Conservation (phyloP, 1,140 invertebrate genomes). For the Drosophila pseudoobscura region DNA sequence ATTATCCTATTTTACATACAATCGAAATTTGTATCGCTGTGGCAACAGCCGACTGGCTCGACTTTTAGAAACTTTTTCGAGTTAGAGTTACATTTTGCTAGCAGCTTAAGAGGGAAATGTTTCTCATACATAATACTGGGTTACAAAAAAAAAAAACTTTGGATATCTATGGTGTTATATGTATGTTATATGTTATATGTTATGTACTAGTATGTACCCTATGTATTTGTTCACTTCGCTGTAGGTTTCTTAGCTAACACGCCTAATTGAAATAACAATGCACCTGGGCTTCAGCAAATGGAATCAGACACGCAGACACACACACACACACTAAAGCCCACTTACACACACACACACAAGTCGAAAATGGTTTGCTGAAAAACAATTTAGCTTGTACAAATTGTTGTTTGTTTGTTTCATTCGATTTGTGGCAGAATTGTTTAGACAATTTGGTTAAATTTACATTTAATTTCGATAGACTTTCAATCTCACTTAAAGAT, state of each 20-base stretch:
- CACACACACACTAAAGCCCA: neutral
- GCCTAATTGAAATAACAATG: slow-evolving; percentile 45
- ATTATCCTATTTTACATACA: too few relatives aligned
- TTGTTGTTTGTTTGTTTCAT: slow-evolving; percentile 2
- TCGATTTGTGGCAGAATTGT: slow-evolving; percentile 3
- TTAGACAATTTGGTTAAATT: slow-evolving; percentile 26
- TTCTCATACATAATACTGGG: slow-evolving; percentile 15
- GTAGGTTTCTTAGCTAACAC: slow-evolving; percentile 16
- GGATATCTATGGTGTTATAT: slow-evolving; percentile 11
- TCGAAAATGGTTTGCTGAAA: slow-evolving; percentile 14
- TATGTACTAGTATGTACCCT: slow-evolving; percentile 3
- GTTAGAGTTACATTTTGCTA: too few relatives aligned
- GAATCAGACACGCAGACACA: neutral
- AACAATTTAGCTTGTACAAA: slow-evolving; percentile 8
- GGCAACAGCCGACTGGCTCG: too few relatives aligned
- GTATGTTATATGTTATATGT: slow-evolving; percentile 12
- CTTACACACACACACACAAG: neutral
- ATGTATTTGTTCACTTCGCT: slow-evolving; percentile 6
- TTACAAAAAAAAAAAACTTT: slow-evolving; percentile 34
- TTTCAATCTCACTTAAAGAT: slow-evolving; percentile 11
- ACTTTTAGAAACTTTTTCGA: too few relatives aligned
- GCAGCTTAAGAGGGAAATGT: too few relatives aligned
- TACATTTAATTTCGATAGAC: slow-evolving; percentile 12
- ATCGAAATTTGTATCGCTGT: too few relatives aligned
- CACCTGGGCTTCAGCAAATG: slow-evolving; percentile 3